Evolutionary conservation across 2,113 vertebrate species (phyloP).

Genomic region (Amphiprion percula): DNA sequence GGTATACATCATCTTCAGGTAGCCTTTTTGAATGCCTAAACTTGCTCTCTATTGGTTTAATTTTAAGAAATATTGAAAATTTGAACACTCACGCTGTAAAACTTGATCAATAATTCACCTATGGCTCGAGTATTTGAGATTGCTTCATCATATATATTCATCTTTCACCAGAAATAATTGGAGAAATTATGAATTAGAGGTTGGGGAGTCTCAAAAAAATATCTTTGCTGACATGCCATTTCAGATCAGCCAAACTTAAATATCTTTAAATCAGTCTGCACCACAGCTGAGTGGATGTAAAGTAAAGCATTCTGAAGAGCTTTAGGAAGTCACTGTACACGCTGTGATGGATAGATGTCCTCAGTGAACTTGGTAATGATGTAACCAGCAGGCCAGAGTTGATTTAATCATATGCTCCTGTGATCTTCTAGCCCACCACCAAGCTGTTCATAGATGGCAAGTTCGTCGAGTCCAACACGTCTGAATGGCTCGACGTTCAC

Average conservation of each 20-base stretch:
- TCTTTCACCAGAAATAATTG: no score
- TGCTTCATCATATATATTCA: no score
- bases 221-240: background rate
- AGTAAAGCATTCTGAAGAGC: background rate
- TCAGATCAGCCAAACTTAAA: background rate
- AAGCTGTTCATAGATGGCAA: slow-evolving; percentile 98
- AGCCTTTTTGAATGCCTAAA: no score
- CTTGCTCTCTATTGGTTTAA: no score
- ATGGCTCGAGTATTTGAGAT: no score
- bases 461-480: slow-evolving; percentile 94
- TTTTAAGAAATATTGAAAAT: no score
- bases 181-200: no score
- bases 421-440: slow-evolving; percentile 88
- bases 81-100: no score
- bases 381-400: slow-evolving; percentile 1
- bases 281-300: background rate
- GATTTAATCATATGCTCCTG: slow-evolving; percentile 50
- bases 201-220: no score
- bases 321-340: background rate
- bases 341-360: slow-evolving; percentile 21
- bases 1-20: no score
- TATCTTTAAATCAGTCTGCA: background rate
- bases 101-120: no score
- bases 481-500: slow-evolving; percentile 96
- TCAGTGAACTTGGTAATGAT: slow-evolving; percentile 15